Evolutionary conservation across 2,888 invertebrate species (phyloP), one percentile per base, ranked within the genome.

Genomic region (Drosophila bunnanda): DNA sequence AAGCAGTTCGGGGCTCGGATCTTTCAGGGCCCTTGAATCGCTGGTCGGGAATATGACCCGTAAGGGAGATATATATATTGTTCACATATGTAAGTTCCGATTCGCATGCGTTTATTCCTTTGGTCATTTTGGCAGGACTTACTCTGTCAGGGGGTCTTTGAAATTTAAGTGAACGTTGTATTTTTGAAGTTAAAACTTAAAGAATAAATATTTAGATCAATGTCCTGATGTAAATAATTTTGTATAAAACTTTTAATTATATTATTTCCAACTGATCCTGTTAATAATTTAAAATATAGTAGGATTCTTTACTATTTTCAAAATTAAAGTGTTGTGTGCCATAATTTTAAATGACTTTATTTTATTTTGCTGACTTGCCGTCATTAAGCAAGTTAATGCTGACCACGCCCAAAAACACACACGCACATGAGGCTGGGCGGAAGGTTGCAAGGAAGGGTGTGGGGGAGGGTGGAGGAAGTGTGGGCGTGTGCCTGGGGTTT

Each of bases 341-440:
- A 22, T 10, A 3, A 22, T 34, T 15, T 22, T 20, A 0, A 15
- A 0, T 10, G 3, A 30, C 1, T 13, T n/a, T 39, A 22, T 38
- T n/a, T 38, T 55, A 41, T 34, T 32, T 12, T 12, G 8, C 28
- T 38, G 46, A 38, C 9, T 25, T 1, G 28, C 46, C 34, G 9
- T 38, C 69, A 68, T 67, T 67, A 55, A 55, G 34, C 56, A 15
- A n/a, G 39, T 46, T 68, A 68, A 68, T 68, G 67, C 39, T 34
- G 68, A 46, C 68, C 66, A 55, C 67, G 38, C 68, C 55, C 54
- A 55, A 50, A 32, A 38, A 34, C 39, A 50, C 38, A 48, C 38
- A 54, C 38, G 39, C 38, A 55, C 36, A 36, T 46, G 38, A 17
- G 25, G 22, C 17, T 20, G 15, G 39, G 32, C 10, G 15, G 13